Evolutionary conservation across 2,113 vertebrate species (phyloP).

Genomic region (Australoheros scitulus): DNA sequence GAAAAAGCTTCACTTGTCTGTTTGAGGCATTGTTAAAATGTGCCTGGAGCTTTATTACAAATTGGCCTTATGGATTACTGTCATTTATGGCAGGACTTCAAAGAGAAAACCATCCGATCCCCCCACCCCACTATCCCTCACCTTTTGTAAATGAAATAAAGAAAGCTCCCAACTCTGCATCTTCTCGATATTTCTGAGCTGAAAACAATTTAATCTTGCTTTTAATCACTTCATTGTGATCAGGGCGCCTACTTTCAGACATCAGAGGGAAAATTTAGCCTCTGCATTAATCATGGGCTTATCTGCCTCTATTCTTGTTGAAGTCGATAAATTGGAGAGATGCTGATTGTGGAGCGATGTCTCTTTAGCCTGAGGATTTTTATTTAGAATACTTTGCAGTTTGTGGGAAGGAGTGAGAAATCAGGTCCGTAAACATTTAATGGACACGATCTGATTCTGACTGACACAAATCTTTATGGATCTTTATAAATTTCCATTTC

Average conservation of each 20-base stretch:
- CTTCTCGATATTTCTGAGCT: constrained; percentile 43
- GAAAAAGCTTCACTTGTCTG: constrained; percentile 70
- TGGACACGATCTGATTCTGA: constrained; percentile 15
- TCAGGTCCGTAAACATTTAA: constrained; percentile 12
- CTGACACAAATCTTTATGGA: constrained; percentile 16
- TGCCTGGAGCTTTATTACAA: constrained; percentile 77
- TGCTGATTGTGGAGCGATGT: constrained; percentile 31
- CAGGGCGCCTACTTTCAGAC: constrained; percentile 52
- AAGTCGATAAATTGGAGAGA: constrained; percentile 52
- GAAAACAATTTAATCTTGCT: constrained; percentile 62
- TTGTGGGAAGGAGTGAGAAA: constrained; percentile 32
- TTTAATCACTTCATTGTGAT: constrained; percentile 55
- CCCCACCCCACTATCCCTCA: constrained; percentile 28
- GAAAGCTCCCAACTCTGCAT: constrained; percentile 30
- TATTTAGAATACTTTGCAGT: constrained; percentile 29
- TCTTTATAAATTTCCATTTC: background rate
- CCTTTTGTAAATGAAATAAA: constrained; percentile 65
- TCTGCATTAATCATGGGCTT: constrained; percentile 44
- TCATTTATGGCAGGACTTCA: constrained; percentile 68
- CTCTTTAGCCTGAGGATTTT: constrained; percentile 27
- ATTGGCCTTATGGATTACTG: constrained; percentile 78
- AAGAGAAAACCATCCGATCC: constrained; percentile 59
- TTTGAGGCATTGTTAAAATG: constrained; percentile 74
- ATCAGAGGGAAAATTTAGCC: constrained; percentile 47
- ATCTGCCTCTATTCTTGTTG: constrained; percentile 48